Conservation (phyloP, 2,113 vertebrate species). For the Procavia capensis region DNA sequence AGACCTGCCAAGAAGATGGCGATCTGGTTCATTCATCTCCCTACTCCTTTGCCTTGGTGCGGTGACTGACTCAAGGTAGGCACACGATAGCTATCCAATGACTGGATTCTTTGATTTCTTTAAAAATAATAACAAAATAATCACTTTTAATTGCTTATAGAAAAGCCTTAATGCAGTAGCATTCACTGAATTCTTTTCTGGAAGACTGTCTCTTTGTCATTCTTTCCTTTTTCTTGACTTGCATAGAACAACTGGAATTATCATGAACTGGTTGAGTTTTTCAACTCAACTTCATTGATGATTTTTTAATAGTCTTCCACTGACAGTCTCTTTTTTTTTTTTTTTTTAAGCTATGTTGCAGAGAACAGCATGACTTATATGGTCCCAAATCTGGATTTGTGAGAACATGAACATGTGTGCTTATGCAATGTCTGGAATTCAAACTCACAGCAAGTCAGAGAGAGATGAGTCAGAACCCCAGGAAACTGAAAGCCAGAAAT, state of each 20-base stretch:
- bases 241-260: not conserved
- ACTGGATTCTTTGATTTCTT: not conserved
- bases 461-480: not conserved
- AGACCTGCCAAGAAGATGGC: rapidly evolving
- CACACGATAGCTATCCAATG: not conserved
- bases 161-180: not conserved
- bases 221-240: not conserved
- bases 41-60: rapidly evolving
- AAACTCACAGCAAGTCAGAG: not conserved
- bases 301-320: not conserved
- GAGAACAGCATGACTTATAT: not conserved
- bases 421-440: not conserved
- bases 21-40: rapidly evolving
- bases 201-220: not conserved
- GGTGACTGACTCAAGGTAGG: not conserved
- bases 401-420: not conserved
- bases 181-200: not conserved
- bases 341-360: not conserved
- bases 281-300: not conserved
- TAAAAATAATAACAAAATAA: not conserved
- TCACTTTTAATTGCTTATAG: not conserved
- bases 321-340: not conserved
- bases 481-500: too few relatives aligned
- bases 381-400: not conserved
- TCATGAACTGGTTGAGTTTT: not conserved